A percentile compares a stretch with the other conserved stretches of the same genome.
Conservation (phyloP, 2,113 vertebrate genomes). For the Ahaetulla prasina region DNA sequence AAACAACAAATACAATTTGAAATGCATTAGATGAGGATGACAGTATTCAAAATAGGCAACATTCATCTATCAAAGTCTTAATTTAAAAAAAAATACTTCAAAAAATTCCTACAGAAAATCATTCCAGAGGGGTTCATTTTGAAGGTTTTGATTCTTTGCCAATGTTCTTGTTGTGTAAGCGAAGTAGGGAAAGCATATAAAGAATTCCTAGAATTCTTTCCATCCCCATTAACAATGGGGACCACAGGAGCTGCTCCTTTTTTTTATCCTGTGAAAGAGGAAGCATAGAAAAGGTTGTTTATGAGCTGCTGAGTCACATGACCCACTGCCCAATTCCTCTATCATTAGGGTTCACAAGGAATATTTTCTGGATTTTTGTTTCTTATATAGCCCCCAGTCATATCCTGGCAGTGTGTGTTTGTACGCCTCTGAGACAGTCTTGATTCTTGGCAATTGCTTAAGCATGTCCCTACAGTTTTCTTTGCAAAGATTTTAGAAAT, state of each 20-base stretch:
- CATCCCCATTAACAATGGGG: not conserved
- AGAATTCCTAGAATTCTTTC: not conserved
- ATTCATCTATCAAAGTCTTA: not conserved
- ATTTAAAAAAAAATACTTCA: not conserved
- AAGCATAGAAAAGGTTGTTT: not conserved
- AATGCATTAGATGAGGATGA: not conserved
- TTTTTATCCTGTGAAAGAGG: not conserved
- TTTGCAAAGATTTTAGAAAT: not conserved
- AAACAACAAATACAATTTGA: not conserved
- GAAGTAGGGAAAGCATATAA: not conserved
- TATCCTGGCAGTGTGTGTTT: not conserved
- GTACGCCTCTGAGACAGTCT: not conserved
- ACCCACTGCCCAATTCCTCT: not conserved
- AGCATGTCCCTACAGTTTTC: not conserved
- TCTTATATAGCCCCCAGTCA: not conserved
- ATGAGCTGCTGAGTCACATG: not conserved
- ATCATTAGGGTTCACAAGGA: not conserved
- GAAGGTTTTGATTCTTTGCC: not conserved
- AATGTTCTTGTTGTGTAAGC: not conserved
- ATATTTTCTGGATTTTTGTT: not conserved
- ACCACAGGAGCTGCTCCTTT: not conserved
- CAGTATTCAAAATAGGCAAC: not conserved
- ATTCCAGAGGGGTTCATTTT: not conserved
- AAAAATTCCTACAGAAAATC: not conserved
- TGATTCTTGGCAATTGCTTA: not conserved